These are phyloP conservation scores for Python bivittatus DNA, from an alignment of 2,113 vertebrate species.

Conservation along the genomic window DNA sequence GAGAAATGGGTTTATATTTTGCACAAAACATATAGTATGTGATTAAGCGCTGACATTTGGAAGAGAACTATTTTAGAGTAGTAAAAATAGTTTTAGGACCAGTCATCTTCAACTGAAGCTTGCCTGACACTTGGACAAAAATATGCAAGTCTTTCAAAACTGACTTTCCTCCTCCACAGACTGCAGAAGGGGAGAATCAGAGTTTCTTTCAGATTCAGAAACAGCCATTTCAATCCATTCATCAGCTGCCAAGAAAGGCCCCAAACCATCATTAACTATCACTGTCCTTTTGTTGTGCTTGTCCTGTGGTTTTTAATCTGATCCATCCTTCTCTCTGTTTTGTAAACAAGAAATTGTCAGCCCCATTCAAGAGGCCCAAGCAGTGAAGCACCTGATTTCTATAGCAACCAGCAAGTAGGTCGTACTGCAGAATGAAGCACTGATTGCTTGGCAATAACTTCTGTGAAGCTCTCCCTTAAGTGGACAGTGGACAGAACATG, in stretches of 20 bases:
- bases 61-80: too few relatives aligned
- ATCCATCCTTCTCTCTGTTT: constrained; percentile 13
- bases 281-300: neutral
- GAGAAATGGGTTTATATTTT: neutral
- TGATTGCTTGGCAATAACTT: constrained; percentile 85
- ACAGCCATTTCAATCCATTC: neutral
- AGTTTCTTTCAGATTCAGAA: neutral
- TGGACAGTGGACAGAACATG: neutral
- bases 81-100: neutral
- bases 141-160: accelerated
- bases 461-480: constrained; percentile 51
- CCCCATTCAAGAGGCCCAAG: constrained; percentile 80
- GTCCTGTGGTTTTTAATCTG: neutral
- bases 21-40: neutral
- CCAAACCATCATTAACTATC: neutral
- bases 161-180: neutral
- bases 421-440: constrained; percentile 88
- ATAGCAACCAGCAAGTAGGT: constrained; percentile 85
- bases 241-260: neutral
- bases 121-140: neutral
- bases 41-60: too few relatives aligned
- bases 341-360: constrained; percentile 81
- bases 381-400: constrained; percentile 82
- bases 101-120: neutral
- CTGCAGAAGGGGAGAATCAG: too few relatives aligned